A percentile compares a stretch with the other conserved stretches of the same genome.
Evolutionary conservation across 2,888 invertebrate species (phyloP).

Genomic region (Tuberolachnus salignus): DNA sequence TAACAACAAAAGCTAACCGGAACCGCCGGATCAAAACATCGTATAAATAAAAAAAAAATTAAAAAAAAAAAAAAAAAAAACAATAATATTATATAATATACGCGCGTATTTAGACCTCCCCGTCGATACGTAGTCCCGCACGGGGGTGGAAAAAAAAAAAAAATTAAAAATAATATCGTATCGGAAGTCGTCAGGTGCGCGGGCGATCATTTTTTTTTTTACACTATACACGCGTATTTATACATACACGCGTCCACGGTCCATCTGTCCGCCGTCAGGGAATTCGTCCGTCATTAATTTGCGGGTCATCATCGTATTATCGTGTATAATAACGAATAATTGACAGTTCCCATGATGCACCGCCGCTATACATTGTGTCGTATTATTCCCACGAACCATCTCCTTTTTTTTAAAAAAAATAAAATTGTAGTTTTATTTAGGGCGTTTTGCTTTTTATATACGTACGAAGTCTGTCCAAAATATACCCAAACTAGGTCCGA

Average conservation of each 20-base stretch:
- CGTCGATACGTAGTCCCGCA: background rate
- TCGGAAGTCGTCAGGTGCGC: slow-evolving; percentile 35
- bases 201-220: too few relatives aligned
- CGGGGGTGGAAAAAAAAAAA: slow-evolving; percentile 13
- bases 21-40: slow-evolving; percentile 39
- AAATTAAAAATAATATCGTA: background rate
- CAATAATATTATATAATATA: too few relatives aligned
- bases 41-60: too few relatives aligned
- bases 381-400: background rate
- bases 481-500: too few relatives aligned
- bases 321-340: background rate
- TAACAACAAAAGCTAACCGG: slow-evolving; percentile 2
- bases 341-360: slow-evolving; percentile 5
- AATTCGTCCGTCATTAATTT: slow-evolving; percentile 26
- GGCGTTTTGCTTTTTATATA: too few relatives aligned
- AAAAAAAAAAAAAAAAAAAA: too few relatives aligned
- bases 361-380: too few relatives aligned
- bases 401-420: too few relatives aligned
- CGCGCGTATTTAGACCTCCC: background rate
- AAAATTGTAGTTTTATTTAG: too few relatives aligned
- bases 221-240: background rate
- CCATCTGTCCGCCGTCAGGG: slow-evolving; percentile 32
- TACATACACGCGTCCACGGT: background rate
- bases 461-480: too few relatives aligned
- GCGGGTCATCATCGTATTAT: slow-evolving; percentile 12